Conservation (phyloP, 2,797 vertebrate species). For the Todus mexicanus region DNA sequence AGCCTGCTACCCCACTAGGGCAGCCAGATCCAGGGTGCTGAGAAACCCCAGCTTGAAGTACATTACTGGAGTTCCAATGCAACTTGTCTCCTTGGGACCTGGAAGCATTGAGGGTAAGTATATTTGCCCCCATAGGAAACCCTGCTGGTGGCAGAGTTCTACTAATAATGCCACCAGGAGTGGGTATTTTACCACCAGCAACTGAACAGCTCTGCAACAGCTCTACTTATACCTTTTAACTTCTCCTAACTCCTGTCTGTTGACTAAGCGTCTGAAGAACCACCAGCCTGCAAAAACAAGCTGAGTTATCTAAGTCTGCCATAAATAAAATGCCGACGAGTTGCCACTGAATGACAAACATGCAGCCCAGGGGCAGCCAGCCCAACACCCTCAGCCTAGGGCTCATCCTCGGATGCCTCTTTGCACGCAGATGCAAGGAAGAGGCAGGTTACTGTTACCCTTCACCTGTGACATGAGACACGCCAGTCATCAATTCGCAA, state of each 20-base stretch:
- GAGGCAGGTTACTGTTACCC: background rate
- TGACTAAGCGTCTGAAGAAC: background rate
- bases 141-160: background rate
- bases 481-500: rapidly evolving
- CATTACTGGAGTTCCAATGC: background rate
- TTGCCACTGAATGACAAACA: background rate
- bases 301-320: background rate
- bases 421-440: rapidly evolving
- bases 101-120: background rate
- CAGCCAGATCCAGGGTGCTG: background rate
- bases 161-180: background rate
- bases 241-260: background rate
- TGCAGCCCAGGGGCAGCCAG: background rate
- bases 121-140: background rate
- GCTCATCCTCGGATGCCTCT: background rate
- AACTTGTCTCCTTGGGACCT: background rate
- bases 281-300: background rate
- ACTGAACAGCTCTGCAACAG: background rate
- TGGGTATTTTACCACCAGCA: background rate
- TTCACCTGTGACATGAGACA: background rate
- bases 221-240: background rate
- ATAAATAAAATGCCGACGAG: background rate
- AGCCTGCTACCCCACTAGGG: background rate
- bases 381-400: background rate
- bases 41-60: background rate